Conservation (phyloP, 2,113 vertebrate genomes). For the Chrysemys picta region DNA sequence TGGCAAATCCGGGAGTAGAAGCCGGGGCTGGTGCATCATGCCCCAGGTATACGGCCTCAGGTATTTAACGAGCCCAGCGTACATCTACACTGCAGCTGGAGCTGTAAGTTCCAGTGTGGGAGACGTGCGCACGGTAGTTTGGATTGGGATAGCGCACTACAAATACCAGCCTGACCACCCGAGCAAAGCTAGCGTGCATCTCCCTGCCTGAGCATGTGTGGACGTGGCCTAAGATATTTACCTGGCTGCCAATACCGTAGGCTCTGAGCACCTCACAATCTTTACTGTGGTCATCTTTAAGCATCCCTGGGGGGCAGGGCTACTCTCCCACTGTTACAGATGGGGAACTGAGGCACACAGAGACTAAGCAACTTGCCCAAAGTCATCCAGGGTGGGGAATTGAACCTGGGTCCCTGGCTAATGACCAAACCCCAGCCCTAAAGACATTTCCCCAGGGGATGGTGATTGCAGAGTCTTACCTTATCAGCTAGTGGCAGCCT, state of each 20-base stretch:
- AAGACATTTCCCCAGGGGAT: background rate
- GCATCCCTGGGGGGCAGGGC: background rate
- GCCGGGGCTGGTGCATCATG: background rate
- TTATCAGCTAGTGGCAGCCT: background rate
- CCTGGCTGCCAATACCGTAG: background rate
- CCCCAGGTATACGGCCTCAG: background rate
- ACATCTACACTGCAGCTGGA: background rate
- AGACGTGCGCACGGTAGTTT: too few species aligned
- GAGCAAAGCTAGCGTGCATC: background rate
- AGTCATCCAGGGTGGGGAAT: background rate
- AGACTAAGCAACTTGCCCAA: background rate
- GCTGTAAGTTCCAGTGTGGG: background rate
- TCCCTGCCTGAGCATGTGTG: background rate
- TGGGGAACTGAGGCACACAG: background rate
- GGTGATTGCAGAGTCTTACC: background rate
- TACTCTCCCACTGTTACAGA: accelerated
- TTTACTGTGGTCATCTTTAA: accelerated
- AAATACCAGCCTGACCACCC: too few species aligned
- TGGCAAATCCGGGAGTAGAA: background rate
- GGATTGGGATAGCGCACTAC: background rate
- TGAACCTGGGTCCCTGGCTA: background rate
- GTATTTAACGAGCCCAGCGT: background rate
- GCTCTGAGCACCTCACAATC: accelerated
- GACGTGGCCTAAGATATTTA: background rate
- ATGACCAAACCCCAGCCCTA: background rate